Percentiles rank a stretch among this genome's conserved stretches.
Evolutionary conservation across 2,797 vertebrate species (phyloP).

Genomic region (Enteromius viviparus): DNA sequence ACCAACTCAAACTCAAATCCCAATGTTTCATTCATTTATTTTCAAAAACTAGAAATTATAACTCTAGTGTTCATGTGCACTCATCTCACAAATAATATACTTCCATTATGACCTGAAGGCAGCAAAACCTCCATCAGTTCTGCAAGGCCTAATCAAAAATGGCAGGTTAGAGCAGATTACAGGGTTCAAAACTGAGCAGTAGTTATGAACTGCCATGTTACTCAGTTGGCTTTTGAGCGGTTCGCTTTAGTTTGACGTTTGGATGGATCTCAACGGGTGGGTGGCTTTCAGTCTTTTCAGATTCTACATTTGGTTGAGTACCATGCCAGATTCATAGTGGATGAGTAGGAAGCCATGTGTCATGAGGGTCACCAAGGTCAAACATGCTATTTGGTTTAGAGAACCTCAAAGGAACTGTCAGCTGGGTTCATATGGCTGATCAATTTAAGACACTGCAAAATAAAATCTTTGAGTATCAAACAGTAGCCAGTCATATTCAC

Average conservation of each 20-base stretch:
- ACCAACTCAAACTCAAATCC: background rate
- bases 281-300: background rate
- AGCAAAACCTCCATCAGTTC: slow-evolving; percentile 10
- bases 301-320: slow-evolving; percentile 14
- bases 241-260: slow-evolving; percentile 18
- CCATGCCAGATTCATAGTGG: background rate
- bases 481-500: background rate
- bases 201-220: slow-evolving; percentile 14
- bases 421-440: slow-evolving; percentile 12
- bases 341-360: slow-evolving; percentile 34
- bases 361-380: slow-evolving; percentile 1
- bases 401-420: slow-evolving; percentile 19
- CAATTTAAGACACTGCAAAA: slow-evolving; percentile 6
- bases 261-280: slow-evolving; percentile 13
- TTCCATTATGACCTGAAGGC: slow-evolving; percentile 22
- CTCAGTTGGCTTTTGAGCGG: slow-evolving; percentile 3
- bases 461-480: background rate
- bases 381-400: slow-evolving; percentile 3
- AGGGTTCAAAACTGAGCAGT: slow-evolving; percentile 4
- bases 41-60: background rate
- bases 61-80: background rate
- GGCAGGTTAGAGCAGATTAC: slow-evolving; percentile 13
- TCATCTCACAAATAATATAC: background rate
- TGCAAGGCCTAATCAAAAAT: background rate
- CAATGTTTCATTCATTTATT: background rate